Evolutionary conservation across 2,797 vertebrate genomes (phyloP).

Genomic region (Cossypha niveicapilla): DNA sequence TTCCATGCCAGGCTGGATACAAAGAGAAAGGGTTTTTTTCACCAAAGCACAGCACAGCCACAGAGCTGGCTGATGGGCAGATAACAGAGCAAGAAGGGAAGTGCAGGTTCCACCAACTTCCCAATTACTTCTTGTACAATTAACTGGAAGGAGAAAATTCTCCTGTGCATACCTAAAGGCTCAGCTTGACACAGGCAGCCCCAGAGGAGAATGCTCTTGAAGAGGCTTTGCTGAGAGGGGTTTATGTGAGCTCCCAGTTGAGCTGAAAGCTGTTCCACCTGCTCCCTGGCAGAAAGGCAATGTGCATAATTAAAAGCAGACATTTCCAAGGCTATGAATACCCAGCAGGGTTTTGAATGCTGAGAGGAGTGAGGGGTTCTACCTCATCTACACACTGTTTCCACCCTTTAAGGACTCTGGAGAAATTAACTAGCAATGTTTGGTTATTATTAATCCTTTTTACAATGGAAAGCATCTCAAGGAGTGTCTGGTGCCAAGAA

Average conservation of each 20-base stretch:
- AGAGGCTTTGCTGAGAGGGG: constrained; percentile 23
- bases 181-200: background rate
- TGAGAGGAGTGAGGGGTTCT: constrained; percentile 13
- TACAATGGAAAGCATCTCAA: constrained; percentile 32
- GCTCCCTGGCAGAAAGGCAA: constrained; percentile 40
- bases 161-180: background rate
- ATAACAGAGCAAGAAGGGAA: background rate
- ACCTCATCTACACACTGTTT: constrained; percentile 40
- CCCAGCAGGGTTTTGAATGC: constrained; percentile 17
- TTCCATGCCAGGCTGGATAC: background rate
- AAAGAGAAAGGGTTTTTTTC: background rate
- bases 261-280: constrained; percentile 52
- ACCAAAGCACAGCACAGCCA: background rate
- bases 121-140: background rate
- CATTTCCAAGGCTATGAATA: constrained; percentile 50
- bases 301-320: constrained; percentile 67
- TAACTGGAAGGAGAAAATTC: background rate
- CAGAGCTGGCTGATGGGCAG: background rate
- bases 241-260: constrained; percentile 24
- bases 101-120: background rate
- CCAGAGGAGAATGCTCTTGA: background rate
- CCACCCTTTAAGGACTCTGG: constrained; percentile 33
- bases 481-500: constrained; percentile 37
- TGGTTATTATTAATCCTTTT: constrained; percentile 45
- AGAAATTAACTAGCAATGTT: constrained; percentile 51